Base-by-base conservation (phyloP, 2,113 vertebrate genomes). In the Oophaga pumilio region DNA sequence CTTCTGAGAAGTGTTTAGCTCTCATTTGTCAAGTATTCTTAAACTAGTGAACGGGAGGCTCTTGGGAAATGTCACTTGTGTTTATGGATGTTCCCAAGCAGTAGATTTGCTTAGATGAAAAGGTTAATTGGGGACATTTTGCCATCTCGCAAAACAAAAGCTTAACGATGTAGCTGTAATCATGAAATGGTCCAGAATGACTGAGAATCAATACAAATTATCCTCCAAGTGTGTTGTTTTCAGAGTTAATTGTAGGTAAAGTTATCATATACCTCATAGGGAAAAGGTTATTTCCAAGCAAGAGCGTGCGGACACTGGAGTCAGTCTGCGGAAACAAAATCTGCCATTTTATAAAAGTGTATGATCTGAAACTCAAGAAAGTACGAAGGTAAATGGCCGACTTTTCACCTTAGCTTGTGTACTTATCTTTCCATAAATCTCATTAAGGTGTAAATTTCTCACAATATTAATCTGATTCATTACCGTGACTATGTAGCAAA, bases 81-180 rank as follows among this genome's bases (percentile, higher is more conserved):
- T 76, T 88, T 88, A 84, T 56, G 66, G 77, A 87, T 86, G 85
- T 78, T 82, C 71, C 85, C 28, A 69, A 26, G 59, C 49, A n/a
- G 59, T 53, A 52, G 73, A 66, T 84, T 76, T 84, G 26, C 87
- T 84, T 82, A 76, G 69, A 82, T 87, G 86, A 88, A 84, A 88
- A 88, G 87, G 87, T 88, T 88, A 88, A 88, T 88, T 88, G 81
- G 62, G 87, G 87, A 88, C 87, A 84, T 76, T 60, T 88, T 77
- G 59, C 78, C 69, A 76, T 88, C 81, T 84, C 59, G 43, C 33
- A 77, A 74, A 88, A 84, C 69, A 76, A 77, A 77, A 77, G 87
- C 87, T 83, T 77, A 84, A 82, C 60, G 59, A 77, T 88, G 81
- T 88, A 88, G 57, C 87, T 77, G 71, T 84, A 88, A 84, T 82